Evolutionary conservation across 1,140 invertebrate species (phyloP).

Genomic region (Argopecten irradians): DNA sequence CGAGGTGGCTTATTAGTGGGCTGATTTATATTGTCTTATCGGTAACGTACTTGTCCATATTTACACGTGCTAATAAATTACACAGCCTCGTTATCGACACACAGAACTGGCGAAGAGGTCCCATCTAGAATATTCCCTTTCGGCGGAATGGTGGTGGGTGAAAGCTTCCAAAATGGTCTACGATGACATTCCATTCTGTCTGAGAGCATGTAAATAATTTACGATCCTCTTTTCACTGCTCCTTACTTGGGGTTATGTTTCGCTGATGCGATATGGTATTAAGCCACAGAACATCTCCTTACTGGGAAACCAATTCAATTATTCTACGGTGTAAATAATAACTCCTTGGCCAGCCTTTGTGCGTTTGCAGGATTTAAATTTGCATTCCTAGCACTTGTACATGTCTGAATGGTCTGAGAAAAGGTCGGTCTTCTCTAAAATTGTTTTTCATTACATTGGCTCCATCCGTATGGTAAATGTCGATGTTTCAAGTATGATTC

Average conservation of each 20-base stretch:
- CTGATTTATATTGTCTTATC: conserved; percentile 15
- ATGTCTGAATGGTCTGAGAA: too few species aligned
- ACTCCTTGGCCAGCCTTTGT: too few species aligned
- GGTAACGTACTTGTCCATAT: conserved; percentile 15
- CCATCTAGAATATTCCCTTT: not conserved
- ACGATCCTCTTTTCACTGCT: not conserved
- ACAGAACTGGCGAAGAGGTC: not conserved
- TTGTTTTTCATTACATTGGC: too few species aligned
- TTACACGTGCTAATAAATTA: conserved; percentile 7
- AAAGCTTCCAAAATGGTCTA: not conserved
- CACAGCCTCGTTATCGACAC: not conserved
- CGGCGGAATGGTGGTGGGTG: not conserved
- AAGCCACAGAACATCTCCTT: not conserved
- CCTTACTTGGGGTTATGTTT: not conserved
- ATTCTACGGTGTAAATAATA: not conserved
- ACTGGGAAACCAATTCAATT: not conserved
- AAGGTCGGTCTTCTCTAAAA: too few species aligned
- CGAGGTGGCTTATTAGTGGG: not conserved
- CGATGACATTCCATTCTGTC: not conserved
- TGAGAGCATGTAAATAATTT: not conserved
- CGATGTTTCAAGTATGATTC: too few species aligned
- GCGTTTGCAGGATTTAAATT: too few species aligned
- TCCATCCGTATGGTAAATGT: too few species aligned
- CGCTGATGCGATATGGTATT: not conserved
- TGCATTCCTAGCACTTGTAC: too few species aligned